These are phyloP conservation scores for Thalassarche chlororhynchos DNA, from an alignment of 2,113 vertebrate genomes.

Conservation along the genomic window DNA sequence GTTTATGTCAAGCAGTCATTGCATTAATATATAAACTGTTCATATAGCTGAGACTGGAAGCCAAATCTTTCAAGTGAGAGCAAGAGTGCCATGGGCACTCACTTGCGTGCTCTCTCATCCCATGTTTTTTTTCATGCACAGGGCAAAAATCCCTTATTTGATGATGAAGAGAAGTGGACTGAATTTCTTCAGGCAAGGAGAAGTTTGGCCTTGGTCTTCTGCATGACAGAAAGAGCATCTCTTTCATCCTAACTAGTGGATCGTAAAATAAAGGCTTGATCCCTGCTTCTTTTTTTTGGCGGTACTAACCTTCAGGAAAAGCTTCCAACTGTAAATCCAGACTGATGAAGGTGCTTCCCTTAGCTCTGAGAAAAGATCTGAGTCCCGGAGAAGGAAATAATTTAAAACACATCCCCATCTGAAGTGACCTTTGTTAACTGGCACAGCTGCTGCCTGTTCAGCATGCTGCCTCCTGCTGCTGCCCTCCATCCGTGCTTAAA, in stretches of 20 bases:
- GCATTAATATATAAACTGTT: neutral
- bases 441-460: neutral
- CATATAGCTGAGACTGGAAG: neutral
- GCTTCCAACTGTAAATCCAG: neutral
- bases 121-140: neutral
- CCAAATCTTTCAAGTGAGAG: neutral
- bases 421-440: neutral
- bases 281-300: neutral
- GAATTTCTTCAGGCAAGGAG: neutral
- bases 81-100: neutral
- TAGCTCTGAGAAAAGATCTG: neutral
- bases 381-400: neutral
- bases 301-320: neutral
- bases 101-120: neutral
- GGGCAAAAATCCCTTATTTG: neutral
- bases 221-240: neutral
- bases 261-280: slow-evolving; percentile 1
- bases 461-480: neutral
- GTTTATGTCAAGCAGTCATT: neutral
- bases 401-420: neutral
- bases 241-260: neutral
- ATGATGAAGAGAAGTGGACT: neutral
- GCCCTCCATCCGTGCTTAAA: neutral
- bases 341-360: neutral
- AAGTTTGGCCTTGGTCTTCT: neutral